Base-by-base conservation (phyloP, 2,797 vertebrate species). In the Sebastolobus altivelis region DNA sequence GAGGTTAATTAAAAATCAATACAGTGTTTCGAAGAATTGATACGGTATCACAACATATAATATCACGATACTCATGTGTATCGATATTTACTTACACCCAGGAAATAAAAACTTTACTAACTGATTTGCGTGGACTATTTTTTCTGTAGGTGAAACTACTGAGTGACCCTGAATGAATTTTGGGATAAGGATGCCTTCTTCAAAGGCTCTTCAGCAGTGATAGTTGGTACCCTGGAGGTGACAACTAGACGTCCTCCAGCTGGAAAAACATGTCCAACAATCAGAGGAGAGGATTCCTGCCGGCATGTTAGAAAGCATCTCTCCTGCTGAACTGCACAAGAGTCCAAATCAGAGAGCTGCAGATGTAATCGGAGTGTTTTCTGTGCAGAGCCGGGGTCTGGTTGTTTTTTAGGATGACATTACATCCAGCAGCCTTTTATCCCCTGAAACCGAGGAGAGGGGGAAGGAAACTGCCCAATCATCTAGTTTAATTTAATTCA, bases 311-410 rank as follows among this genome's bases (percentile, higher is more conserved):
- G 68, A 58, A 33, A 65, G 62, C 2, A 14, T 65, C 35, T 58
- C 40, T 65, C 52, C 72, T 5, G 65, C 72, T 62, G 46, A 61
- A 52, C 9, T 37, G 37, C 18, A 40, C 18, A 52, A 6, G 58
- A 63, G 74, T 46, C 74, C 4, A 38, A 67, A 66, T 83, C 54
- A 61, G n/a, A 76, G 66, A 59, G 62, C 55, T 37, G 55, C 66
- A 62, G 37, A 56, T 67, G 73, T 27, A 37, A 74, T 65, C 73
- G 73, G 22, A 62, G 52, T 14, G 29, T 49, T 37, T 46, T 61
- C 52, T 70, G 58, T 37, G 35, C 63, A 55, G 46, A 46, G 20
- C 43, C 6, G 18, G 13, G 68, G 67, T 33, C 76, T 55, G 59
- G 2, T 29, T 27, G 38, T 35, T 18, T 38, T 33, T 29, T 54